Evolutionary conservation across 1,140 invertebrate species (phyloP).

Genomic region (Formica exsecta): DNA sequence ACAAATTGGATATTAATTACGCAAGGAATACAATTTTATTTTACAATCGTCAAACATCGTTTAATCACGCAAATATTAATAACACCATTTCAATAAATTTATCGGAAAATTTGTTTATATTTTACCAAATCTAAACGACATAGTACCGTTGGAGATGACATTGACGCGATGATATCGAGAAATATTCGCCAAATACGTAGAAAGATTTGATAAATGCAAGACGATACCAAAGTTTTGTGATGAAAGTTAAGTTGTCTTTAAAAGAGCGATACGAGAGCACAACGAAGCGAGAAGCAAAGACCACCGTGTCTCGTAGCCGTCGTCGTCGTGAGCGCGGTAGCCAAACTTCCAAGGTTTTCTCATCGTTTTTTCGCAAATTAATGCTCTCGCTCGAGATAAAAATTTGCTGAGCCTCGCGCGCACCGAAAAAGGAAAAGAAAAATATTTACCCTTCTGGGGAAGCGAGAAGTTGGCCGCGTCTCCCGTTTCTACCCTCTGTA

Average conservation of each 20-base stretch:
- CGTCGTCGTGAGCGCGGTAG: conserved; percentile 25
- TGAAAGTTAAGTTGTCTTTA: conserved; percentile 71
- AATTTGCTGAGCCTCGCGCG: conserved; percentile 67
- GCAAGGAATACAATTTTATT: background rate
- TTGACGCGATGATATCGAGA: conserved; percentile 60
- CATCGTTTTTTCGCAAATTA: conserved; percentile 63
- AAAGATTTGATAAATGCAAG: conserved; percentile 72
- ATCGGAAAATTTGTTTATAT: conserved; percentile 29
- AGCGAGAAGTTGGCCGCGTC: conserved; percentile 53
- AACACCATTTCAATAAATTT: conserved; percentile 57
- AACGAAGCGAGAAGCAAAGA: conserved; percentile 6
- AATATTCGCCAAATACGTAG: conserved; percentile 70
- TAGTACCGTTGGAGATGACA: background rate
- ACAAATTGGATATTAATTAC: conserved; percentile 35
- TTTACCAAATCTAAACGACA: background rate
- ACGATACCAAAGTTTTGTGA: conserved; percentile 68
- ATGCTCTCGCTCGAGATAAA: conserved; percentile 65
- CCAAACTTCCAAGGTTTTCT: conserved; percentile 48
- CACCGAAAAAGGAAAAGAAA: conserved; percentile 51
- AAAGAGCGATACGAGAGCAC: conserved; percentile 30
- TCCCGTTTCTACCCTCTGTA: conserved; percentile 52
- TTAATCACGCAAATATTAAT: conserved; percentile 61
- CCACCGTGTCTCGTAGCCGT: background rate
- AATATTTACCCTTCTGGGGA: conserved; percentile 69
- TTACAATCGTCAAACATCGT: conserved; percentile 18